Evolutionary conservation across 2,113 vertebrate species (phyloP).

Genomic region (Tachysurus vachellii): DNA sequence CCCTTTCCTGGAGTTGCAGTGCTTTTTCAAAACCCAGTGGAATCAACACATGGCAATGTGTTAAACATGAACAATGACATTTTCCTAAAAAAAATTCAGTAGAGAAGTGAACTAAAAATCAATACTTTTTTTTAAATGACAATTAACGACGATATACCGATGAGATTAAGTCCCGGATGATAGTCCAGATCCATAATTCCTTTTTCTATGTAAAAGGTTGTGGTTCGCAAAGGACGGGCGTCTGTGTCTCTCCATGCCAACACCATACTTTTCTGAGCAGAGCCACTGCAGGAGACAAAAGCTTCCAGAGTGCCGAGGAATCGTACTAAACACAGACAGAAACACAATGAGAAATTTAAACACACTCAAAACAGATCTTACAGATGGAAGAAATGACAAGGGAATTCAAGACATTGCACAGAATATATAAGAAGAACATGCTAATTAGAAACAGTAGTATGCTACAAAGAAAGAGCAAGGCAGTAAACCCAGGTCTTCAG

Average conservation of each 20-base stretch:
- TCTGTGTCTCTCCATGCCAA: constrained; percentile 76
- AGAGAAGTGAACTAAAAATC: neutral
- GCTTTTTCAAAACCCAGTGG: no score
- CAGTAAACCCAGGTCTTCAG: neutral
- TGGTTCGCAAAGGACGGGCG: constrained; percentile 62
- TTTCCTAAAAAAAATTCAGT: neutral
- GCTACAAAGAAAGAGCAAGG: neutral
- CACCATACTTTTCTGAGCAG: constrained; percentile 66
- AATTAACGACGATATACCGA: constrained; percentile 65
- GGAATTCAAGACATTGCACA: neutral
- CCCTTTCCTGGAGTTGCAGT: no score
- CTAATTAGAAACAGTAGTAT: neutral
- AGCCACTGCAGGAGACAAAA: constrained; percentile 76
- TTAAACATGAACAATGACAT: neutral
- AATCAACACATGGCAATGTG: neutral
- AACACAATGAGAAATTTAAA: neutral
- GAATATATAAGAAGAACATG: neutral
- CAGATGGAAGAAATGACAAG: neutral
- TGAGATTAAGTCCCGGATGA: constrained; percentile 74
- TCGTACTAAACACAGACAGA: constrained; percentile 56
- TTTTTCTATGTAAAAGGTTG: constrained; percentile 66
- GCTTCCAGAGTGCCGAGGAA: constrained; percentile 74
- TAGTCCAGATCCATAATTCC: constrained; percentile 79
- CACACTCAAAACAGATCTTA: neutral
- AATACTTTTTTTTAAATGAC: neutral